Percentiles rank a stretch among this genome's conserved stretches.
Evolutionary conservation across 2,888 invertebrate genomes (phyloP).

Genomic region (Acheta domesticus): DNA sequence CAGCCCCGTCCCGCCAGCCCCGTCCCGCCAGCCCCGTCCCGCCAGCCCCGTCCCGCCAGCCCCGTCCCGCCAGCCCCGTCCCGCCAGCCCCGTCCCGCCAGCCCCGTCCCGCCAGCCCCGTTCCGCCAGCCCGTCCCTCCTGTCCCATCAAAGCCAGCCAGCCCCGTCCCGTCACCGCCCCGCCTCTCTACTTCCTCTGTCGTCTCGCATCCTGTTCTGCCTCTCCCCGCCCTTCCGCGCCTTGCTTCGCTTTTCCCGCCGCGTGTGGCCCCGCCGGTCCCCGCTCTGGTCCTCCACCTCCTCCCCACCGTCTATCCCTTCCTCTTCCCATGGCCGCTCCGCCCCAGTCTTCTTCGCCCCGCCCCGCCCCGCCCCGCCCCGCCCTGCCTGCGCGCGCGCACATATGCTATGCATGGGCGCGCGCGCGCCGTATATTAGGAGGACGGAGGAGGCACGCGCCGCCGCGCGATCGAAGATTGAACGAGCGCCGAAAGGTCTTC

Average conservation of each 20-base stretch:
- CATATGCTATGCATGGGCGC: neutral
- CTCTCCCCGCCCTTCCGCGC: neutral
- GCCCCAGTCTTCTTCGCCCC: neutral
- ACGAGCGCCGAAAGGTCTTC: neutral
- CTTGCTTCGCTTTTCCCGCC: neutral
- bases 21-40: too few relatives aligned
- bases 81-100: too few relatives aligned
- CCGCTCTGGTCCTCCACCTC: neutral
- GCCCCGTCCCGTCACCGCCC: too few relatives aligned
- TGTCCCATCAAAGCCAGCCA: too few relatives aligned
- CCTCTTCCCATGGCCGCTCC: neutral
- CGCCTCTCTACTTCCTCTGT: too few relatives aligned
- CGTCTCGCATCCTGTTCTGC: too few relatives aligned
- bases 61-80: too few relatives aligned
- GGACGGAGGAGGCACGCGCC: neutral
- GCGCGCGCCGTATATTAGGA: constrained; percentile 7
- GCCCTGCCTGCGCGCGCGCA: neutral
- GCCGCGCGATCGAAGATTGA: neutral
- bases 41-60: too few relatives aligned
- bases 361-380: neutral
- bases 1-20: too few relatives aligned
- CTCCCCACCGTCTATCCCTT: neutral
- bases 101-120: too few relatives aligned
- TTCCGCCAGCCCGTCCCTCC: too few relatives aligned
- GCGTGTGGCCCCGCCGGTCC: neutral